phyloP scores from a whole-genome alignment of 2,113 vertebrate species.

The Seriola rivoliana region DNA sequence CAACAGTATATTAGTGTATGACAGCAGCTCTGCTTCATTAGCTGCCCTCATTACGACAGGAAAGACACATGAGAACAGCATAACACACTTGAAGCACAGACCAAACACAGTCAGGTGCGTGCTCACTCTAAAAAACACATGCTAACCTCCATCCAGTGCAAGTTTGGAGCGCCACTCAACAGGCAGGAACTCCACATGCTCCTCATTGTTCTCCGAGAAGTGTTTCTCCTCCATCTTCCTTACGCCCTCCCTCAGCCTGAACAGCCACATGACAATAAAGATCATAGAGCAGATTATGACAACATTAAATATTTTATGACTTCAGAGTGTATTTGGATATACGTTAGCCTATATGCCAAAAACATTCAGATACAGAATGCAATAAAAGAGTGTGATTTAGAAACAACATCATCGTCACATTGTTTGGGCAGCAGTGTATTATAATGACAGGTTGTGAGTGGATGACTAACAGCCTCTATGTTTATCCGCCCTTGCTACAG shows the following conservation, averaged over 20 bases:
- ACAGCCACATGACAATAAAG: conserved; percentile 27
- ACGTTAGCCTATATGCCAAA: neutral
- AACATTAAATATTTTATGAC: neutral
- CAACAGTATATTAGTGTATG: neutral
- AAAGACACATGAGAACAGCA: neutral
- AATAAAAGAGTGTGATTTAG: neutral
- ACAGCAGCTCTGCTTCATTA: neutral
- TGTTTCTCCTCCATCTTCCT: conserved; percentile 98
- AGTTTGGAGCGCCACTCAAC: conserved; percentile 98
- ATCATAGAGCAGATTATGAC: neutral
- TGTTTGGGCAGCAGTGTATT: neutral
- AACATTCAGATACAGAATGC: neutral
- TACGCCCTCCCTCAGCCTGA: conserved; percentile 95
- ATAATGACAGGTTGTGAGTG: conserved; percentile 3
- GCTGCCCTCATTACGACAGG: too few relatives aligned
- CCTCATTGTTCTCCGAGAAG: conserved; percentile 90
- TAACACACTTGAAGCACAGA: neutral
- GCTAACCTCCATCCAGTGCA: conserved; percentile 92
- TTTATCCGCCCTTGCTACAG: neutral
- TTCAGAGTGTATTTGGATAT: neutral
- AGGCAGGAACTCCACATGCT: conserved; percentile 96
- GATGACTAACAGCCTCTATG: neutral
- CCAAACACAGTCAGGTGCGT: neutral
- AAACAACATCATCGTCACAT: neutral
- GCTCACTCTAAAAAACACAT: neutral